Conservation (phyloP, 2,113 vertebrate genomes). For the Dicerorhinus sumatrensis region DNA sequence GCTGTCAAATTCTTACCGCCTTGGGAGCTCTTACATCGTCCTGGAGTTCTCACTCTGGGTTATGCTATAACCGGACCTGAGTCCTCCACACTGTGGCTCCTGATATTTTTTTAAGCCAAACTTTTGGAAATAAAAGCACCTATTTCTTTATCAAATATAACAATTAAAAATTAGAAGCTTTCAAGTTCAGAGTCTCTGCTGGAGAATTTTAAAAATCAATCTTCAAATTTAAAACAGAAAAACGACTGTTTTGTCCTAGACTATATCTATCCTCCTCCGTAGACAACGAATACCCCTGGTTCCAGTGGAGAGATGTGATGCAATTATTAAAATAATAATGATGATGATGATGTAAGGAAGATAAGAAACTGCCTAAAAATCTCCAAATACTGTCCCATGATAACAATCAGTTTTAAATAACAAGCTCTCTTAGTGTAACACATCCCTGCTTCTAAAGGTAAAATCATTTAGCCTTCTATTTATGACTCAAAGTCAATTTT, state of each 20-base stretch:
- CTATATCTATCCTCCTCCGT: background rate
- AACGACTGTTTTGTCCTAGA: background rate
- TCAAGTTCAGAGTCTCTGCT: background rate
- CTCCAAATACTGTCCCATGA: background rate
- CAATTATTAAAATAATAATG: background rate
- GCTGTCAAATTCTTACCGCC: background rate
- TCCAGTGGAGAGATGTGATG: background rate
- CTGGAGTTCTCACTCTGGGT: background rate
- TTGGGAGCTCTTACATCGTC: background rate
- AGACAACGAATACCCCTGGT: background rate
- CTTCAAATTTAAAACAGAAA: slow-evolving; percentile 44
- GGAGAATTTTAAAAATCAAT: slow-evolving; percentile 34
- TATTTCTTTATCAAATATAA: background rate
- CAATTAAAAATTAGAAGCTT: background rate
- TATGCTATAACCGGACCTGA: background rate
- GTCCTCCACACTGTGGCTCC: background rate
- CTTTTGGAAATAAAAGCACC: background rate
- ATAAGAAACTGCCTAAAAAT: background rate
- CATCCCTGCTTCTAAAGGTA: background rate
- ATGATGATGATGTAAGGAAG: background rate
- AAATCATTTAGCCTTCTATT: background rate
- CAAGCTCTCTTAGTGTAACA: background rate
- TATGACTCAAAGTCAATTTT: background rate
- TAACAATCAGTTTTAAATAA: background rate
- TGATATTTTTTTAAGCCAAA: background rate